Percentiles rank a stretch among this genome's conserved stretches.
phyloP scores from a whole-genome alignment of 2,113 vertebrate species.

The Scomber japonicus region DNA sequence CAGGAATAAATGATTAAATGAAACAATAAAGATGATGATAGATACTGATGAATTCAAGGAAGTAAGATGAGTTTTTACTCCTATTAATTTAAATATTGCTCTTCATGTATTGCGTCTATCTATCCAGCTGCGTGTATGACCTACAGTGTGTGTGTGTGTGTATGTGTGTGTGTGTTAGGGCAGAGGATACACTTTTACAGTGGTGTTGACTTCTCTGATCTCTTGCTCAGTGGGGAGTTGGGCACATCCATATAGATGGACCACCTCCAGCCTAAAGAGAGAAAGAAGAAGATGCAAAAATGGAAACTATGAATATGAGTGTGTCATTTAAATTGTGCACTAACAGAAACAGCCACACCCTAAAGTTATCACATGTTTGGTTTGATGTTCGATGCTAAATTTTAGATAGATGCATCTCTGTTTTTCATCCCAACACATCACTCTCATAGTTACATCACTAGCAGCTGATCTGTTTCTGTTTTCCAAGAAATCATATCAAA shows the following conservation, averaged over 20 bases:
- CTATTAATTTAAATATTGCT: not conserved
- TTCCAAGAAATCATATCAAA: not conserved
- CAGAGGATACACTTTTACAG: slow-evolving; percentile 57
- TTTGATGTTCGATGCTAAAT: not conserved
- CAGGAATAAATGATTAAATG: not conserved
- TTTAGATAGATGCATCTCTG: not conserved
- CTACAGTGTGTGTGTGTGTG: not conserved
- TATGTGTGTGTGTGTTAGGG: slow-evolving; percentile 5
- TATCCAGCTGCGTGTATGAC: not conserved
- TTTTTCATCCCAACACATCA: not conserved
- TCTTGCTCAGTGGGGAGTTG: slow-evolving; percentile 54
- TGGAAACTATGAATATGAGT: not conserved
- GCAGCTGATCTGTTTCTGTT: slow-evolving; percentile 31
- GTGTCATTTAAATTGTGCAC: not conserved
- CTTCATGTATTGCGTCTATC: not conserved
- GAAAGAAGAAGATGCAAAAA: slow-evolving; percentile 1
- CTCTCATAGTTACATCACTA: slow-evolving; percentile 9
- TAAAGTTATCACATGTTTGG: not conserved
- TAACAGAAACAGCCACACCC: not conserved
- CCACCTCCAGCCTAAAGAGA: slow-evolving; percentile 68
- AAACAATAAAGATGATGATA: not conserved
- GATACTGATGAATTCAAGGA: too few relatives aligned
- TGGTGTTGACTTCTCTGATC: slow-evolving; percentile 71
- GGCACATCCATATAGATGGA: slow-evolving; percentile 76
- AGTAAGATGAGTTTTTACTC: not conserved